These are phyloP conservation scores for Gasteruption jaculator DNA, from an alignment of 2,888 invertebrate genomes.

Conservation along the genomic window DNA sequence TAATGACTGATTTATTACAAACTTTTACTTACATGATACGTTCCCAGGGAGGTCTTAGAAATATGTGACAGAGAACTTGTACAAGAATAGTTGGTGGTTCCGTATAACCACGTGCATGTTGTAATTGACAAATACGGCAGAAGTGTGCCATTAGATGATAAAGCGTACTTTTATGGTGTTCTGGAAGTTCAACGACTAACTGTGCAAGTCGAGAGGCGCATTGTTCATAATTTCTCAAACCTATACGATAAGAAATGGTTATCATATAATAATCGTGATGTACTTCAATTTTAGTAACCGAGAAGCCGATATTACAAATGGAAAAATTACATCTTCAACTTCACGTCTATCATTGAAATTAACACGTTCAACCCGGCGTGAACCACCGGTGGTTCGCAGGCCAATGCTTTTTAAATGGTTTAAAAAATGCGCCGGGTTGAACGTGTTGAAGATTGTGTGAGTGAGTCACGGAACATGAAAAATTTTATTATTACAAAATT, in stretches of 20 bases:
- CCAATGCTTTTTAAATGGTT: too few relatives aligned
- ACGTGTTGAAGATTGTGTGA: too few relatives aligned
- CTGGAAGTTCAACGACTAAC: conserved; percentile 61
- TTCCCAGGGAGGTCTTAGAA: conserved; percentile 73
- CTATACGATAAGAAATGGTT: conserved; percentile 40
- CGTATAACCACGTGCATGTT: conserved; percentile 60
- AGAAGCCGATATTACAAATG: too few relatives aligned
- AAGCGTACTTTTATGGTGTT: conserved; percentile 62
- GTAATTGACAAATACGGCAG: conserved; percentile 66
- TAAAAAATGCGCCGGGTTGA: too few relatives aligned
- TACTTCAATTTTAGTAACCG: too few relatives aligned
- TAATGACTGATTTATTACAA: neutral
- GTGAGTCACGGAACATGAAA: too few relatives aligned
- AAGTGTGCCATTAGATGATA: conserved; percentile 67
- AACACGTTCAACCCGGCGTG: too few relatives aligned
- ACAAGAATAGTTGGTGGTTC: conserved; percentile 66
- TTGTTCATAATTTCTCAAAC: conserved; percentile 56
- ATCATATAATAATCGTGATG: too few relatives aligned
- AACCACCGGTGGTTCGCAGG: too few relatives aligned
- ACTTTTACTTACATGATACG: conserved; percentile 63
- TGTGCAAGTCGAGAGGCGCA: conserved; percentile 55
- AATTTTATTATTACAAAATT: too few relatives aligned
- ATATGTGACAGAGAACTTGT: conserved; percentile 69
- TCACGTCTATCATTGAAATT: too few relatives aligned
- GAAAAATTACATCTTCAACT: too few relatives aligned